phyloP scores from a whole-genome alignment of 1,140 invertebrate species.

The Agraylea sexmaculata region DNA sequence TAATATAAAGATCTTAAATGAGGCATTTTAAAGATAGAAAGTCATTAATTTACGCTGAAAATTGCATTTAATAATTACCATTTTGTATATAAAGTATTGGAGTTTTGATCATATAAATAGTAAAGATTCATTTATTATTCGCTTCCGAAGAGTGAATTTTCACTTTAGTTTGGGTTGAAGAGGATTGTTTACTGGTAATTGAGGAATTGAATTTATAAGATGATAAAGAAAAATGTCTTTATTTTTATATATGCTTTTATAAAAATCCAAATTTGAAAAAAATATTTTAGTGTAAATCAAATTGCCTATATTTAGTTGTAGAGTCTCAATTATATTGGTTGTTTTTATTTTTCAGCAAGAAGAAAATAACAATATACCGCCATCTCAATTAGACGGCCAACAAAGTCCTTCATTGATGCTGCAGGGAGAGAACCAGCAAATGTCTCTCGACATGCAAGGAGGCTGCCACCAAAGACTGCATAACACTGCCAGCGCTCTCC shows the following conservation, averaged over 20 bases:
- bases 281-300: not conserved
- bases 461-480: conserved; percentile 33
- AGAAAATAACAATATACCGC: conserved; percentile 39
- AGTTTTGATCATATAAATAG: too few relatives aligned
- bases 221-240: too few relatives aligned
- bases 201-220: too few relatives aligned
- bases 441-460: conserved; percentile 28
- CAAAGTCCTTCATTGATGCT: conserved; percentile 10
- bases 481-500: conserved; percentile 29
- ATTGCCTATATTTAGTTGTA: not conserved
- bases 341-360: conserved; percentile 32
- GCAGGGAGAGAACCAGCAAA: conserved; percentile 7
- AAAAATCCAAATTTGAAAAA: not conserved
- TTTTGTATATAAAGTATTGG: too few relatives aligned
- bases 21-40: too few relatives aligned
- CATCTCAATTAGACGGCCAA: conserved; percentile 28
- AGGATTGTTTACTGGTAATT: too few relatives aligned
- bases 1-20: too few relatives aligned
- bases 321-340: not conserved
- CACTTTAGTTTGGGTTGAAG: too few relatives aligned
- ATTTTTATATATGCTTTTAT: not conserved
- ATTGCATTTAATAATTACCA: too few relatives aligned
- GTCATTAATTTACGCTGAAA: too few relatives aligned
- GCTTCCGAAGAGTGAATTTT: too few relatives aligned
- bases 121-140: too few relatives aligned